Evolutionary conservation across 92 coral and sea anemone species (phyloP).

Genomic region (Phenganax stokvisi): DNA sequence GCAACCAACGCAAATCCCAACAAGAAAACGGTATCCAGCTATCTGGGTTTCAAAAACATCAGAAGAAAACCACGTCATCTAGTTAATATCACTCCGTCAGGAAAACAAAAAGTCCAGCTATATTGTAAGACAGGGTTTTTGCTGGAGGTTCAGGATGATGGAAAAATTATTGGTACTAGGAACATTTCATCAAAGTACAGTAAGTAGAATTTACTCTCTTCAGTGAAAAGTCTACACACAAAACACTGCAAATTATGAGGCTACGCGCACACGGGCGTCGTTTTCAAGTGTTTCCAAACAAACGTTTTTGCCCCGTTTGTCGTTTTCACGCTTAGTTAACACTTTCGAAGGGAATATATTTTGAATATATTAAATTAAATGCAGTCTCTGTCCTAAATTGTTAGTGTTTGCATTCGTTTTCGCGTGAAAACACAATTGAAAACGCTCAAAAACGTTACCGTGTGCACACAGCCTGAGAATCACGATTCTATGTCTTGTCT

Average conservation of each 20-base stretch:
- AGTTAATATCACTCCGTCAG: conserved; percentile 23
- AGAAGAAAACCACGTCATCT: conserved; percentile 21
- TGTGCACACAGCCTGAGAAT: neutral
- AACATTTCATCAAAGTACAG: conserved; percentile 18
- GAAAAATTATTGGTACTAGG: conserved; percentile 5
- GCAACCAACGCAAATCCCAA: neutral
- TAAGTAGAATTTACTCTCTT: neutral
- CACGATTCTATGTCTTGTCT: neutral
- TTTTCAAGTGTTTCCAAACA: too few relatives aligned
- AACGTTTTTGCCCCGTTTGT: too few relatives aligned
- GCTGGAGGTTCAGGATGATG: conserved; percentile 16
- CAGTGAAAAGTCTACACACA: neutral
- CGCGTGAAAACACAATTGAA: too few relatives aligned
- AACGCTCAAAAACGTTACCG: too few relatives aligned
- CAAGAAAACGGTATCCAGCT: neutral
- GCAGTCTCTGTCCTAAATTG: too few relatives aligned
- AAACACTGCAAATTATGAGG: neutral
- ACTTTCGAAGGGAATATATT: too few relatives aligned
- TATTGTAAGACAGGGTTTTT: conserved; percentile 35
- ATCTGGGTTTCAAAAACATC: neutral
- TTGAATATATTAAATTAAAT: too few relatives aligned
- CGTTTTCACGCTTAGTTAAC: too few relatives aligned
- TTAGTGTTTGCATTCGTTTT: too few relatives aligned
- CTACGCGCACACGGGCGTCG: too few relatives aligned
- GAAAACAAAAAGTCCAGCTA: conserved; percentile 6